These are phyloP conservation scores for Actinemys pallida DNA, from an alignment of 2,113 vertebrate genomes.

Conservation along the genomic window DNA sequence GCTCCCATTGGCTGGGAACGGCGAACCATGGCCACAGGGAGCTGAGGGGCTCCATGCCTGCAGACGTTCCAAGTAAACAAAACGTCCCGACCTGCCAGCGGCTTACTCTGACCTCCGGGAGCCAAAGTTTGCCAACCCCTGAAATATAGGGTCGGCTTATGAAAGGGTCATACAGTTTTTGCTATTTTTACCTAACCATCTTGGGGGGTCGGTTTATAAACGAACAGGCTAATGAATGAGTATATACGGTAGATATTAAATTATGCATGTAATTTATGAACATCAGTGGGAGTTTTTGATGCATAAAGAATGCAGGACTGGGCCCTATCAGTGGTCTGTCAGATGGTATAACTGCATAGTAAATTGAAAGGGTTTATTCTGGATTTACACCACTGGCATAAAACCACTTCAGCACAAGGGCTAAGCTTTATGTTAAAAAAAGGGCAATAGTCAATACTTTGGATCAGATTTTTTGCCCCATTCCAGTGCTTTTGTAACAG, in stretches of 20 bases:
- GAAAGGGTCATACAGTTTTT: no score
- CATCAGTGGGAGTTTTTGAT: neutral
- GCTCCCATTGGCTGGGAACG: no score
- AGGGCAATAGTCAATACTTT: fast-evolving
- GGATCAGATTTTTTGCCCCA: neutral
- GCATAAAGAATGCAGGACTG: fast-evolving
- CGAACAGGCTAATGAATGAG: no score
- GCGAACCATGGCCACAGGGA: no score
- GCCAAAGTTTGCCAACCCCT: no score
- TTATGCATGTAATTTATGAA: neutral
- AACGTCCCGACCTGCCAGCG: no score
- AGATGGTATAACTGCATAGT: fast-evolving
- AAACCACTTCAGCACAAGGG: neutral
- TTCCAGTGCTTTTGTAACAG: fast-evolving
- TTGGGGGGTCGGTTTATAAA: no score
- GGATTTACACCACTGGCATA: fast-evolving
- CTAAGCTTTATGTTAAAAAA: neutral
- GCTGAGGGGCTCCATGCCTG: no score
- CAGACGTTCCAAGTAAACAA: no score
- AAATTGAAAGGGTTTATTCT: neutral
- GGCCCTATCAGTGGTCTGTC: neutral
- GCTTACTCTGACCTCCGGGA: no score
- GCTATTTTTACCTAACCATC: no score
- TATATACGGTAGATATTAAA: neutral
- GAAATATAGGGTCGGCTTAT: no score